Conservation (phyloP, 1,140 invertebrate species). For the Drosophila lowei region DNA sequence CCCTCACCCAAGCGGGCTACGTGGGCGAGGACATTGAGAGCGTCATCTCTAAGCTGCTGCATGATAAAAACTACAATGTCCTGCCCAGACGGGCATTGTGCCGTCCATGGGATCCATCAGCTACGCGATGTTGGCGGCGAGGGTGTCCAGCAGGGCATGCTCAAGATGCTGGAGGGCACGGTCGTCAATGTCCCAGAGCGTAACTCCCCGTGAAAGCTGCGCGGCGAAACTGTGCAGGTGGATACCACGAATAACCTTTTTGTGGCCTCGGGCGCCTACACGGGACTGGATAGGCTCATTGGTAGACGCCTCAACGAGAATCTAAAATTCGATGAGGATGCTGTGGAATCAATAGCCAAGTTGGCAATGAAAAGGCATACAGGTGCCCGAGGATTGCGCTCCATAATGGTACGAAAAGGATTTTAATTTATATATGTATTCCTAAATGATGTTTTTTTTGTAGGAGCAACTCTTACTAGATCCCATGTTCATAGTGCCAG, state of each 20-base stretch:
- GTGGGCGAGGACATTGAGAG: slow-evolving; percentile 99
- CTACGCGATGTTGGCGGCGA: slow-evolving; percentile 98
- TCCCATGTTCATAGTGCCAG: slow-evolving; percentile 99
- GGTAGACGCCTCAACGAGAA: slow-evolving; percentile 97
- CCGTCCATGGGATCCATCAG: slow-evolving; percentile 98
- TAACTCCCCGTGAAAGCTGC: slow-evolving; percentile 94
- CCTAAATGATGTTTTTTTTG: slow-evolving; percentile 74
- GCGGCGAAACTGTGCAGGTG: slow-evolving; percentile 97
- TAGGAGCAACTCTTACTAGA: slow-evolving; percentile 95
- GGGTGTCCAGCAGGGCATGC: slow-evolving; percentile 99
- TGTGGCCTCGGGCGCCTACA: slow-evolving; percentile 99
- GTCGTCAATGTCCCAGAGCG: slow-evolving; percentile 98
- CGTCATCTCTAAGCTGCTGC: slow-evolving; percentile 97
- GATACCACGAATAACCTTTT: slow-evolving; percentile 99
- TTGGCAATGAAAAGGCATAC: slow-evolving; percentile 98
- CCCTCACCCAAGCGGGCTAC: slow-evolving; percentile 99
- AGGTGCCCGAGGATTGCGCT: slow-evolving; percentile 95
- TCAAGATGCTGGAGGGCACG: slow-evolving; percentile 99
- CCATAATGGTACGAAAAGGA: slow-evolving; percentile 91
- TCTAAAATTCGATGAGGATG: slow-evolving; percentile 94
- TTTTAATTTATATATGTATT: too few species aligned
- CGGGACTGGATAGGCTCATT: slow-evolving; percentile 97
- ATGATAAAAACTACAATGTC: slow-evolving; percentile 97
- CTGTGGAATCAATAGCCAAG: slow-evolving; percentile 93
- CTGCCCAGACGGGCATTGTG: slow-evolving; percentile 99